A percentile compares a stretch with the other conserved stretches of the same genome.
These are phyloP conservation scores for Lypha dubia DNA, from an alignment of 2,888 invertebrate species.

Conservation along the genomic window DNA sequence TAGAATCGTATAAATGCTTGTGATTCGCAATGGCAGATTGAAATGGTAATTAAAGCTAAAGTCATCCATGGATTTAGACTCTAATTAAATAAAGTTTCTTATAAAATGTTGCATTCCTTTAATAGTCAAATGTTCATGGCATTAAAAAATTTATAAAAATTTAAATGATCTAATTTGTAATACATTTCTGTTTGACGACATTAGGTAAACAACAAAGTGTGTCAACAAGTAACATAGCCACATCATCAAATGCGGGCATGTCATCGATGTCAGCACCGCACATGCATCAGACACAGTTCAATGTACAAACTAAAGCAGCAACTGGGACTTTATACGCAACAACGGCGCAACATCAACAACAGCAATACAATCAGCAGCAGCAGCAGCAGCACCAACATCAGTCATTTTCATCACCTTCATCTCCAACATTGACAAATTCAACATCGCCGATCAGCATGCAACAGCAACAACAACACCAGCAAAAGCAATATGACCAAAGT, in stretches of 20 bases:
- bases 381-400: slow-evolving; percentile 56
- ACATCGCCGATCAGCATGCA: slow-evolving; percentile 61
- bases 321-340: slow-evolving; percentile 47
- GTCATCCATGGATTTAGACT: too few relatives aligned
- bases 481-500: slow-evolving; percentile 59
- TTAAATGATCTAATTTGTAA: slow-evolving; percentile 21
- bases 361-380: slow-evolving; percentile 49
- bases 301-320: slow-evolving; percentile 55
- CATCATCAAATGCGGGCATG: slow-evolving; percentile 56
- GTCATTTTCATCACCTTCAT: slow-evolving; percentile 69
- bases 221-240: slow-evolving; percentile 79
- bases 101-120: too few relatives aligned
- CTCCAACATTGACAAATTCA: slow-evolving; percentile 63
- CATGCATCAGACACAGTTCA: slow-evolving; percentile 68
- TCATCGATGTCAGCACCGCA: slow-evolving; percentile 58
- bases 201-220: slow-evolving; percentile 76
- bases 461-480: slow-evolving; percentile 67
- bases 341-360: slow-evolving; percentile 59
- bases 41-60: too few relatives aligned
- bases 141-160: not conserved
- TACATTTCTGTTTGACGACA: slow-evolving; percentile 60
- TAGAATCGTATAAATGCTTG: too few relatives aligned
- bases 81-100: too few relatives aligned
- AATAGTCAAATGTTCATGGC: too few relatives aligned
- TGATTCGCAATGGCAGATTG: too few relatives aligned